A percentile compares a stretch with the other conserved stretches of the same genome.
phyloP scores from a whole-genome alignment of 2,113 vertebrate genomes.

The Fregata magnificens region DNA sequence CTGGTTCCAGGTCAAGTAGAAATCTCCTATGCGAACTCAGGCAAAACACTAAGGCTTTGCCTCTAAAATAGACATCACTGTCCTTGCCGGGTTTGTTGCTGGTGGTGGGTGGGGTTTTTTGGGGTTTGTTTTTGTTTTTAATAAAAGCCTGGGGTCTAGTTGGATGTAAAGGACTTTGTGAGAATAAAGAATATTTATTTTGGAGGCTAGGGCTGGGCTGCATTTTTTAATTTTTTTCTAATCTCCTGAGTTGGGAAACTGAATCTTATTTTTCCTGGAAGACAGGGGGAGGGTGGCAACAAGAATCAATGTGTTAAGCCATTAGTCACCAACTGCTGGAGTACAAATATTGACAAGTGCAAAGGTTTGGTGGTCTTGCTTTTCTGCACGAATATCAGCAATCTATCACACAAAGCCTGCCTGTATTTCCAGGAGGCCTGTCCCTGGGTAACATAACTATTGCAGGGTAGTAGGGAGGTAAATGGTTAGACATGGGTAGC shows the following conservation, averaged over 20 bases:
- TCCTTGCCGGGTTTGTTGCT: background rate
- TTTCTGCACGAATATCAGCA: conserved; percentile 31
- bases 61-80: background rate
- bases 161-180: background rate
- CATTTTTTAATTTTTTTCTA: background rate
- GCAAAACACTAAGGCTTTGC: background rate
- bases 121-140: background rate
- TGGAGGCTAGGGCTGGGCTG: background rate
- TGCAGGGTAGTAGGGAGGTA: background rate
- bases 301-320: conserved; percentile 47
- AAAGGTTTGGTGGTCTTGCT: conserved; percentile 59
- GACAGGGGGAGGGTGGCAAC: conserved; percentile 15
- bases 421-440: background rate
- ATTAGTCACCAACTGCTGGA: conserved; percentile 27
- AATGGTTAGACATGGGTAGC: background rate
- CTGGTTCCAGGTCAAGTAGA: background rate
- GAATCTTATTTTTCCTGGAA: conserved; percentile 52
- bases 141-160: background rate
- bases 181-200: conserved; percentile 23
- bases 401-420: background rate
- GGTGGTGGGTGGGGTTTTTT: background rate
- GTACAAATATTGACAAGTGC: conserved; percentile 64
- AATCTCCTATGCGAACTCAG: background rate
- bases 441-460: background rate
- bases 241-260: conserved; percentile 12